Conservation (phyloP, 2,113 vertebrate genomes). For the Ranitomeya imitator region DNA sequence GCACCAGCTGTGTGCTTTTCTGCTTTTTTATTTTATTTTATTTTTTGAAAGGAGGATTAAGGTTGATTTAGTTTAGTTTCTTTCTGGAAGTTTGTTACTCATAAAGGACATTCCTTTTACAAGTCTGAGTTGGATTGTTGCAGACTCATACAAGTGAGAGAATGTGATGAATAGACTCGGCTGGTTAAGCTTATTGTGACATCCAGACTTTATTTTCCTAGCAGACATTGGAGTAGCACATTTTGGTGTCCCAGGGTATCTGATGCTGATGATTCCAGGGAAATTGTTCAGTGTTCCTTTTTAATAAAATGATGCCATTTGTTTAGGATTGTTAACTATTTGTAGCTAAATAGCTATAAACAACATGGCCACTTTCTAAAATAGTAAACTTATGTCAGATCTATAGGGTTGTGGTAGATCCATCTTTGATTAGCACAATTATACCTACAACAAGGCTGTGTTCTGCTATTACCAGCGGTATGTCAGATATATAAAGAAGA, state of each 20-base stretch:
- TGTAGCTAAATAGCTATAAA: neutral
- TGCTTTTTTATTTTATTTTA: conserved; percentile 55
- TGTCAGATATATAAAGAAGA: no score
- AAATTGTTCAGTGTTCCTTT: neutral
- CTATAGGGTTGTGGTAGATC: neutral
- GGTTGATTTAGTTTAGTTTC: conserved; percentile 64
- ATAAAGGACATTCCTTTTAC: conserved; percentile 59
- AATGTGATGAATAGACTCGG: conserved; percentile 60
- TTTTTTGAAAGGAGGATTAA: conserved; percentile 62
- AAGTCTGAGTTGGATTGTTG: conserved; percentile 58
- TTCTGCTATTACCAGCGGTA: no score
- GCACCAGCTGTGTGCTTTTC: conserved; percentile 61
- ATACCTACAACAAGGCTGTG: no score
- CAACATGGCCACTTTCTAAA: neutral
- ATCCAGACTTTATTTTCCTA: conserved; percentile 61
- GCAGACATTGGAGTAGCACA: conserved; percentile 65
- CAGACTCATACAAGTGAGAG: conserved; percentile 59
- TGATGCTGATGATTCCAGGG: conserved; percentile 69
- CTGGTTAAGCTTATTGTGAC: conserved; percentile 58
- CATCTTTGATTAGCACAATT: no score
- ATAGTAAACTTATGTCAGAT: neutral
- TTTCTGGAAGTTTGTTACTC: conserved; percentile 61
- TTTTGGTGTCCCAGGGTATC: conserved; percentile 73
- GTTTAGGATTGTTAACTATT: neutral
- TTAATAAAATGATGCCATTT: neutral